Conservation (phyloP, 2,888 invertebrate species). For the Drosophila monieri region DNA sequence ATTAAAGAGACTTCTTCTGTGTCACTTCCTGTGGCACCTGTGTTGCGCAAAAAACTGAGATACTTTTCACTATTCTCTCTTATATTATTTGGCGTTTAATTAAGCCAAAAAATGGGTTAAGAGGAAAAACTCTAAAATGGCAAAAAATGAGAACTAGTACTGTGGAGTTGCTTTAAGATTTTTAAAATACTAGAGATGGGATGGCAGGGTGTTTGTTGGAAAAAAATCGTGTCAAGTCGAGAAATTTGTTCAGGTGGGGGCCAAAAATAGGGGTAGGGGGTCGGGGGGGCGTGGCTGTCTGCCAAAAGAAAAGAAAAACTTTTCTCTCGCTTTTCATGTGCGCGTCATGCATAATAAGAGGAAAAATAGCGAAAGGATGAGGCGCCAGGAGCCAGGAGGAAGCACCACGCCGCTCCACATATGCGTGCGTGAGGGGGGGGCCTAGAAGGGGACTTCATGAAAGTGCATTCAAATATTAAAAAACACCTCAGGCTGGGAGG, state of each 20-base stretch:
- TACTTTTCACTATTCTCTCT: not conserved
- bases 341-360: conserved; percentile 55
- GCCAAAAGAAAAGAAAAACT: conserved; percentile 54
- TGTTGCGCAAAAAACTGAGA: not conserved
- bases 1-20: conserved; percentile 22
- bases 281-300: conserved; percentile 23
- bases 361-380: conserved; percentile 29
- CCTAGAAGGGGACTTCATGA: conserved; percentile 13
- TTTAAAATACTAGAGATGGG: not conserved
- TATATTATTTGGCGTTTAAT: conserved; percentile 23
- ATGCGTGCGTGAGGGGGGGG: conserved; percentile 2
- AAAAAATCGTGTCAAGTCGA: conserved; percentile 74
- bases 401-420: not conserved
- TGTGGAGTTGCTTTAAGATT: conserved; percentile 17
- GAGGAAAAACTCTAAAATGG: conserved; percentile 3
- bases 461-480: conserved; percentile 56
- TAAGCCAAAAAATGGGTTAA: conserved; percentile 4
- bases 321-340: conserved; percentile 45
- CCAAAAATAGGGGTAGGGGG: not conserved
- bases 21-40: not conserved
- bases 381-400: conserved; percentile 41
- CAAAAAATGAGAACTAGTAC: not conserved
- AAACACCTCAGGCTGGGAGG: conserved; percentile 41
- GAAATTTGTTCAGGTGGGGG: conserved; percentile 58
- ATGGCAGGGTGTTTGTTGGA: not conserved